phyloP scores from a whole-genome alignment of 2,113 vertebrate genomes.

The Dermatemys mawii region DNA sequence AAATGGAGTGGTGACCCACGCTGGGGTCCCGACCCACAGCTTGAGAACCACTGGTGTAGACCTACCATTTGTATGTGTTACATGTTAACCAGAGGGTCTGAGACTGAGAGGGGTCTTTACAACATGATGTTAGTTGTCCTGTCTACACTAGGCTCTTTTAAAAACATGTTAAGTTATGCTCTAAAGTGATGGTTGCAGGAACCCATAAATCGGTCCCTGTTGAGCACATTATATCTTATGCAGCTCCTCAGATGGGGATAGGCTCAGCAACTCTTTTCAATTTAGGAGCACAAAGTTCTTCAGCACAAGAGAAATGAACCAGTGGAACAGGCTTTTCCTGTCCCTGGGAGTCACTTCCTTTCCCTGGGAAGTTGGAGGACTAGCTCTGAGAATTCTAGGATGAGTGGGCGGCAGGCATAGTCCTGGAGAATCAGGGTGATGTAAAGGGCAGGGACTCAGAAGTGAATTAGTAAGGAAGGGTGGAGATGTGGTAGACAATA shows the following conservation, averaged over 20 bases:
- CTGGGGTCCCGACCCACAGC: too few species aligned
- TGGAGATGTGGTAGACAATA: constrained; percentile 14
- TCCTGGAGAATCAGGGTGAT: neutral
- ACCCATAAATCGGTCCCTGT: neutral
- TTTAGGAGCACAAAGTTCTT: neutral
- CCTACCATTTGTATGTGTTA: neutral
- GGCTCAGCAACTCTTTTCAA: neutral
- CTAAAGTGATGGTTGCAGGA: neutral
- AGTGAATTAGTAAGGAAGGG: neutral
- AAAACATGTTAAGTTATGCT: too few species aligned
- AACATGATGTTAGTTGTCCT: too few species aligned
- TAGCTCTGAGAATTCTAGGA: constrained; percentile 35
- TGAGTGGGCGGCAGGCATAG: constrained; percentile 33
- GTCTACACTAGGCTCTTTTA: too few species aligned
- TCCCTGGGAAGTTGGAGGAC: constrained; percentile 58
- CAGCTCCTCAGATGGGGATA: neutral
- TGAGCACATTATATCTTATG: neutral
- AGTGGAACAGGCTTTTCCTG: constrained; percentile 67
- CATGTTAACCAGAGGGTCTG: neutral
- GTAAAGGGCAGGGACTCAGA: neutral
- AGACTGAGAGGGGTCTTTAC: neutral
- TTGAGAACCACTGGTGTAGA: too few species aligned
- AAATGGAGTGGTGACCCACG: too few species aligned
- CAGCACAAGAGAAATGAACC: neutral
- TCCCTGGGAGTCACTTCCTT: constrained; percentile 51